Evolutionary conservation across 2,888 invertebrate genomes (phyloP).

Genomic region (Dryobota labecula): DNA sequence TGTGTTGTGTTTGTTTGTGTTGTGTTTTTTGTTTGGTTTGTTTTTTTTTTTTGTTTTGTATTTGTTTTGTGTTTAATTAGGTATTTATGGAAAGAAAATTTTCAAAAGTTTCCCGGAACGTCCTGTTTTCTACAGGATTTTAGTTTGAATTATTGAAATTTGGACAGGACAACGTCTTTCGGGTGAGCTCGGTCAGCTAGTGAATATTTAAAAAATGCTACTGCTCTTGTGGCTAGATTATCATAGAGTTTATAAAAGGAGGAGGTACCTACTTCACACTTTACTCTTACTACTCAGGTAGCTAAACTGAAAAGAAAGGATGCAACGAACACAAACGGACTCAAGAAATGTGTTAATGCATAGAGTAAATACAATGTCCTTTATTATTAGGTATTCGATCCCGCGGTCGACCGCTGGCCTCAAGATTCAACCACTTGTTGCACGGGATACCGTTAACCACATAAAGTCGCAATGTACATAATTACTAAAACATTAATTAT

Average conservation of each 20-base stretch:
- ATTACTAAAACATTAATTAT: constrained; percentile 50
- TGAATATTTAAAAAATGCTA: not conserved
- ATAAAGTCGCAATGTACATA: constrained; percentile 55
- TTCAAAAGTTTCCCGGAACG: too few species aligned
- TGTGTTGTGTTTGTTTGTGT: too few species aligned
- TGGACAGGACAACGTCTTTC: too few species aligned
- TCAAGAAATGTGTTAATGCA: constrained; percentile 13
- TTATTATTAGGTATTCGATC: constrained; percentile 56
- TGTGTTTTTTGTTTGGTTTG: too few species aligned
- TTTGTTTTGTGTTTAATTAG: too few species aligned
- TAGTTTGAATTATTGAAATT: too few species aligned
- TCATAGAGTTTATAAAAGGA: not conserved
- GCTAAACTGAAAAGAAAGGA: not conserved
- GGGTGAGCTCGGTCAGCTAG: too few species aligned
- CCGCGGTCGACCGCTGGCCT: constrained; percentile 66
- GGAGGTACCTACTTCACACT: not conserved
- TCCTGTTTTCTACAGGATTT: too few species aligned
- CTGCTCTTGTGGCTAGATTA: not conserved
- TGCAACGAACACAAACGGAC: not conserved
- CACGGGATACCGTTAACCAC: constrained; percentile 65
- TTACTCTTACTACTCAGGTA: not conserved
- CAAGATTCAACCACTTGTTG: constrained; percentile 74
- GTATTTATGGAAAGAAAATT: too few species aligned
- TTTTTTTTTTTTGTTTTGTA: too few species aligned
- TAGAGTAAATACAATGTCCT: constrained; percentile 26